Conservation (phyloP, 2,797 vertebrate genomes). For the Darevskia mixta region DNA sequence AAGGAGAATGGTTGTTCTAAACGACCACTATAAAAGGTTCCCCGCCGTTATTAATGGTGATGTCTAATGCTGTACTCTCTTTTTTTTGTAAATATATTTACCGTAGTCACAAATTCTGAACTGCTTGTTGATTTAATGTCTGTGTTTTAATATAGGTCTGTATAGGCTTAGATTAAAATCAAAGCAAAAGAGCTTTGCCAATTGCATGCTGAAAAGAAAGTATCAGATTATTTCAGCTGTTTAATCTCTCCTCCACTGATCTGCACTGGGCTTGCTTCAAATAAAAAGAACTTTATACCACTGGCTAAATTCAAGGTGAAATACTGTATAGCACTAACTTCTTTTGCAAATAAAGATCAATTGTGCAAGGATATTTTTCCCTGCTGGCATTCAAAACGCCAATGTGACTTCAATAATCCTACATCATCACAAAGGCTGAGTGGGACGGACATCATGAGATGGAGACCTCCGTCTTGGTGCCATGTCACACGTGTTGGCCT, state of each 20-base stretch:
- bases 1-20: background rate
- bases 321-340: background rate
- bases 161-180: slow-evolving; percentile 40
- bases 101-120: slow-evolving; percentile 26
- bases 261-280: slow-evolving; percentile 39
- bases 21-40: background rate
- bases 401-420: slow-evolving; percentile 3
- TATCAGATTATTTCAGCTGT: slow-evolving; percentile 46
- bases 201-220: slow-evolving; percentile 26
- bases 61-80: slow-evolving; percentile 24
- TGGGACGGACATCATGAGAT: background rate
- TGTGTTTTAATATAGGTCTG: slow-evolving; percentile 35
- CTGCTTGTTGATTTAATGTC: slow-evolving; percentile 25
- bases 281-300: slow-evolving; percentile 43
- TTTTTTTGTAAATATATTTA: slow-evolving; percentile 24
- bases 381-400: slow-evolving; percentile 7
- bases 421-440: background rate
- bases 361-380: slow-evolving; percentile 15
- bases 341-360: slow-evolving; percentile 13
- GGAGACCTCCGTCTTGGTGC: background rate
- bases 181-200: slow-evolving; percentile 48
- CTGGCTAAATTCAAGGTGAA: slow-evolving; percentile 37
- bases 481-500: background rate
- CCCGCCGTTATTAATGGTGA: slow-evolving; percentile 16
- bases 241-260: background rate